Percentiles rank a stretch among this genome's conserved stretches.
These are phyloP conservation scores for Tetheella fluctuosa DNA, from an alignment of 2,888 invertebrate genomes.

Conservation along the genomic window DNA sequence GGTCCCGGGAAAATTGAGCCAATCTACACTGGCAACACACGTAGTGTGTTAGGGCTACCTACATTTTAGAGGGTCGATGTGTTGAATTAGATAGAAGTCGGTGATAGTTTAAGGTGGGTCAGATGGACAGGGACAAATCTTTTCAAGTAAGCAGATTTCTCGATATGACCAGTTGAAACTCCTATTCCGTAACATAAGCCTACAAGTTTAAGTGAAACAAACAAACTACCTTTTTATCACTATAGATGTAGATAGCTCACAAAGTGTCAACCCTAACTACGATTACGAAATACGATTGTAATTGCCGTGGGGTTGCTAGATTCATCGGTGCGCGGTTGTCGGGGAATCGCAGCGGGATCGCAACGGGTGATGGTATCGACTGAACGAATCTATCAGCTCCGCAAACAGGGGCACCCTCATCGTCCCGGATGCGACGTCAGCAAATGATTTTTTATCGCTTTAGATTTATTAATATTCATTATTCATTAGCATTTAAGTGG, in stretches of 20 bases:
- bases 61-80: not conserved
- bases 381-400: slow-evolving; percentile 54
- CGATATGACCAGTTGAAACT: too few species aligned
- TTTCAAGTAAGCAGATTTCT: too few species aligned
- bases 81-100: not conserved
- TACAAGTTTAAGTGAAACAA: not conserved
- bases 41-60: not conserved
- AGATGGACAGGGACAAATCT: too few species aligned
- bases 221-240: not conserved
- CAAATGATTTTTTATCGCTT: slow-evolving; percentile 65
- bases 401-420: slow-evolving; percentile 47
- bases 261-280: slow-evolving; percentile 38
- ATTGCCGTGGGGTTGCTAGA: slow-evolving; percentile 49
- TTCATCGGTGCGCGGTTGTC: slow-evolving; percentile 48
- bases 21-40: slow-evolving; percentile 61
- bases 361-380: slow-evolving; percentile 63
- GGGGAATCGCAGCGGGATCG: slow-evolving; percentile 51
- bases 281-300: slow-evolving; percentile 49
- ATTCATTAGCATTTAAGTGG: slow-evolving; percentile 60
- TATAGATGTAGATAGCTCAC: slow-evolving; percentile 19
- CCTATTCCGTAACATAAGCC: not conserved
- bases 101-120: too few species aligned
- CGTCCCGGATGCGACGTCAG: slow-evolving; percentile 48
- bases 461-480: slow-evolving; percentile 68
- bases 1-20: slow-evolving; percentile 63